These are phyloP conservation scores for Chironomus tepperi DNA, from an alignment of 1,140 invertebrate genomes.

Conservation along the genomic window DNA sequence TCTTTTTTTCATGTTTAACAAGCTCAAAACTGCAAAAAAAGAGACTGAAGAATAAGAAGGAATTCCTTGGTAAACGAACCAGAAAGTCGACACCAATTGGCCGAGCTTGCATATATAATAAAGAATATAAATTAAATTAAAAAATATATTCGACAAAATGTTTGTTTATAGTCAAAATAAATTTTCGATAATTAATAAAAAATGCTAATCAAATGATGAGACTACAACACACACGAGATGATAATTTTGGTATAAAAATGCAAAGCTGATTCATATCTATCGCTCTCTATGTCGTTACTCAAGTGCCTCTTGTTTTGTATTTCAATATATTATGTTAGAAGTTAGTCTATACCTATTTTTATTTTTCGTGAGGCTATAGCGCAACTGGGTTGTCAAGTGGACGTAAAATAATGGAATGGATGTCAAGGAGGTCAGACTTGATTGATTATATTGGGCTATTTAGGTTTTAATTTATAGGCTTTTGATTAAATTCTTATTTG, in stretches of 20 bases:
- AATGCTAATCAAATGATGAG: not conserved
- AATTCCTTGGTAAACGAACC: not conserved
- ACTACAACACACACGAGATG: not conserved
- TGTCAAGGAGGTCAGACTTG: too few species aligned
- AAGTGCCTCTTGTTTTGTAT: not conserved
- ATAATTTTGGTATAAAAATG: not conserved
- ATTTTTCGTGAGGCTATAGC: too few species aligned
- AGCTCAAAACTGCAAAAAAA: not conserved
- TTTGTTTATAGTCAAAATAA: slow-evolving; percentile 22
- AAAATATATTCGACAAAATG: slow-evolving; percentile 12
- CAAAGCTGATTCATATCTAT: slow-evolving; percentile 22
- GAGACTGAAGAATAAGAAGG: not conserved
- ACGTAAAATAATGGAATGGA: too few species aligned
- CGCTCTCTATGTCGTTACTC: too few species aligned
- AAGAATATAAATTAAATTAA: slow-evolving; percentile 18
- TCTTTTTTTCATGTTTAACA: not conserved
- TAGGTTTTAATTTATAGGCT: too few species aligned
- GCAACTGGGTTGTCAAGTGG: too few species aligned
- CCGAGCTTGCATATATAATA: not conserved
- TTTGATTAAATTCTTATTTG: not conserved
- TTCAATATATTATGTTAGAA: too few species aligned
- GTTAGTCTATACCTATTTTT: too few species aligned
- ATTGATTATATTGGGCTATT: too few species aligned
- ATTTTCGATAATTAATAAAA: slow-evolving; percentile 22
- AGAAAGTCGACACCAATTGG: not conserved